Conservation (phyloP, 2,888 invertebrate species). For the Drosophila fulvimacula region DNA sequence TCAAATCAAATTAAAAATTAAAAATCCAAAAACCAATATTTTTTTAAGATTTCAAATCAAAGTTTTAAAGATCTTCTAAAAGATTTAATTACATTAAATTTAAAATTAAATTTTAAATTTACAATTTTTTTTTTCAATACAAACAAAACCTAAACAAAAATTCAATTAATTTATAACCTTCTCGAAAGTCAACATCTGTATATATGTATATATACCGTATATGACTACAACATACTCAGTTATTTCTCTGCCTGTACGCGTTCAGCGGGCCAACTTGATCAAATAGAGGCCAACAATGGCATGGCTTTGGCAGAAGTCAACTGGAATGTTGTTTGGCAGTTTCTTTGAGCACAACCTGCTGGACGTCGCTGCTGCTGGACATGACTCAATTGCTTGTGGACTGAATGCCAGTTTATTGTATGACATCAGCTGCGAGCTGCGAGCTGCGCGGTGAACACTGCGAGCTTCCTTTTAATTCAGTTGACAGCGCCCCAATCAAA, state of each 20-base stretch:
- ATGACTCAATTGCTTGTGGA: constrained; percentile 30
- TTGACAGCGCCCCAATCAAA: constrained; percentile 59
- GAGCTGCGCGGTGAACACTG: constrained; percentile 5
- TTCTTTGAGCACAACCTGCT: constrained; percentile 26
- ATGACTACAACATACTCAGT: background rate
- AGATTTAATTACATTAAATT: too few species aligned
- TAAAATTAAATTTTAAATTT: too few species aligned
- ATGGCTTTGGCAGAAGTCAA: constrained; percentile 12
- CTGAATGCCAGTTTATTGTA: constrained; percentile 24
- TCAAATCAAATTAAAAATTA: too few species aligned
- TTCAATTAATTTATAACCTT: too few species aligned
- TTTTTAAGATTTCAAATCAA: background rate
- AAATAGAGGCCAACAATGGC: constrained; percentile 9
- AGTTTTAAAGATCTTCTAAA: background rate
- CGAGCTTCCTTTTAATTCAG: constrained; percentile 51
- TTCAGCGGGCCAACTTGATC: background rate
- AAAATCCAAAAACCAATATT: too few species aligned
- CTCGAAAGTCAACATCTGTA: too few species aligned
- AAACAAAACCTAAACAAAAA: too few species aligned
- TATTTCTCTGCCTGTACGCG: constrained; percentile 1
- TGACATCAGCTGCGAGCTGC: constrained; percentile 24
- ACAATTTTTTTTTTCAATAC: too few species aligned
- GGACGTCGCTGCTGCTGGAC: too few species aligned
- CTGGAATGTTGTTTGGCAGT: constrained; percentile 19
- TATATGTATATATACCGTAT: too few species aligned